Base-by-base conservation (phyloP, 2,888 invertebrate genomes). In the Atrina japonica region DNA sequence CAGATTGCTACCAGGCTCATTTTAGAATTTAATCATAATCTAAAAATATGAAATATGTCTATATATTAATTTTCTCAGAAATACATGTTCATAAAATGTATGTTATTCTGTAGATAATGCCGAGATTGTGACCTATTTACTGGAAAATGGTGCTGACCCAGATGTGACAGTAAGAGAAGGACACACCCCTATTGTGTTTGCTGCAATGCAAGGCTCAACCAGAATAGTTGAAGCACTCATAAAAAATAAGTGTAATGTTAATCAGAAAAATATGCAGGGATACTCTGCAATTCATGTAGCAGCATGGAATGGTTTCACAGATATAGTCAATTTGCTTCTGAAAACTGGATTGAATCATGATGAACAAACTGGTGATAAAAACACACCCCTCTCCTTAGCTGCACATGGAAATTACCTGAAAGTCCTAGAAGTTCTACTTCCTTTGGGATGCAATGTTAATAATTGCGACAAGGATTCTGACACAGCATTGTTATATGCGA, bases 221-320 rank as follows among this genome's bases (percentile, higher is more conserved):
- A 73, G 76, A 7, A 76, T 85, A 16, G 64, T 81, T 5, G 25
- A 77, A 41, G 60, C 80, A 6, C 70, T 88, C 27, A 73, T 86
- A 11, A 71, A 80, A 21, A 67, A 80, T 59, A 78, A 79, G 14
- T 83, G 80, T 11, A 72, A 84, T 45, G 80, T 84, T 0, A 72
- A 77, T 29, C 52, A 55, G 11, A 35, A 69, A 11, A 83, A 86
- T 66, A 50, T 66, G 23, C 75, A 78, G 29, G 83, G 80, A 3
- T 88, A 88, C 75, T 76, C 77, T 7, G 80, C 88, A 6, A 43
- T 88, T 6, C 88, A 88, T 67, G 78, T 84, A 29, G 86, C 88
- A 21, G 83, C 87, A 21, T 86, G 87, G 87, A 85, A 87, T 52
- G 87, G 87, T 9, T 78, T 83, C 47, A 23, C 73, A 2, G 64